Evolutionary conservation across 2,888 invertebrate species (phyloP), one percentile per base, ranked within the genome.

Genomic region (Fragum sueziense): DNA sequence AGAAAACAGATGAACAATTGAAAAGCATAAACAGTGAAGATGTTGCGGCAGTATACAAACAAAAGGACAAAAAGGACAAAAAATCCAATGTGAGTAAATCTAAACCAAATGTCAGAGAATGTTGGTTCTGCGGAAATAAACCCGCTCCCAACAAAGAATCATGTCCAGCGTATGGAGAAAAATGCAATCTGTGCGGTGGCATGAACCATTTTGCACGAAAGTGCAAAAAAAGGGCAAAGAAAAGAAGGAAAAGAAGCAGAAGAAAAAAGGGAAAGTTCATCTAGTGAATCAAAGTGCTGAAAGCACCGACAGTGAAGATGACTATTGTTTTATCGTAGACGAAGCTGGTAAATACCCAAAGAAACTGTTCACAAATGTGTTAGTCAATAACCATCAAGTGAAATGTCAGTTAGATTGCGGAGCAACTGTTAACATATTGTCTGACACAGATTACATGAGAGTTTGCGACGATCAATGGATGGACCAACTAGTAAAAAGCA

Each of bases 391-490:
- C 20, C 2, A 62, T 27, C 41, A 33, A 47, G 57, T 79, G 11
- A 67, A 71, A n/a, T 79, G 71, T 37, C 79, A 75, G 65, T 25
- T 75, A 11, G 70, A 74, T 41, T 67, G 71, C 54, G 76, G 79
- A 9, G 69, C 69, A 17, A 79, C 76, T 20, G 79, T 76, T 11
- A 79, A 79, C 33, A 61, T 79, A 11, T 47, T 82, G 31, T 61
- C 82, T 25, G 59, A 71, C 29, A 70, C 33, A 31, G 69, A 59
- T 9, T 79, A 73, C 54, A 65, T n/a, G n/a, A n/a, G n/a, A 25
- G 17, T 78, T 7, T 70, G 27, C 41, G 34, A 72, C 69, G 78
- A 74, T 34, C 47, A 22, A 27, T 62, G 22, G 22, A 57, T 72
- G 7, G 25, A 27, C 3, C 37, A 67, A 22, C 27, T 76, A 27